Base-by-base conservation (phyloP, 1,140 invertebrate species). In the Oppia nitens region DNA sequence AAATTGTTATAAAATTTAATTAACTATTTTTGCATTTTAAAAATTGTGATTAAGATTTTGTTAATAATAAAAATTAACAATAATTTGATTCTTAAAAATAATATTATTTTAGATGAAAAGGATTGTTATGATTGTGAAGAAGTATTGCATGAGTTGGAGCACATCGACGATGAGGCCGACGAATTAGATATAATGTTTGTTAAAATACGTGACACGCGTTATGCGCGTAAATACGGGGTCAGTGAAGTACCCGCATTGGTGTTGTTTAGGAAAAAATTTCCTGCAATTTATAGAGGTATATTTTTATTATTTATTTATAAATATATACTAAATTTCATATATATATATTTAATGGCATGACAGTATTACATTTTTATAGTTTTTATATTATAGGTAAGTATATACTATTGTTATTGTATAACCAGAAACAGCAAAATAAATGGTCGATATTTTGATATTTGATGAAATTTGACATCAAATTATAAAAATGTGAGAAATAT, bases 151-250 rank as follows among this genome's bases (percentile, higher is more conserved):
- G 87, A 84, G 67, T 68, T 95, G 45, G 90, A 95, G 71, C 87
- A 84, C 50, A 92, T 94, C 61, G 90, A 95, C 66, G 84, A 83
- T 62, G 88, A 93, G 73, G 90, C 87, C 0, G 89, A 93, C 66
- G 87, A 89, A 73, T 77, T 95, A 65, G 88, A 93, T 65, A 93
- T 95, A 53, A 91, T 88, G 2, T 91, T 95, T 72, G 87, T 94
- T 0, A 92, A 93, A 73, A 93, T 95, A 81, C 81, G 83, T 25
- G 90, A 95, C 71, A 77, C 84, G 0, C 77, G 87, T 50, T 93
- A 93, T 70, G 89, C 89, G 11, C 77, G 87, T 52, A 93, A 93
- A 72, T 94, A 88, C 83, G 90, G 90, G n/a, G 88, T 95, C 9
- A 87, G 83, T 2, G 87, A 88, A 72, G 72, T 92, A 60, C 89